These are phyloP conservation scores for Meteorus colon DNA, from an alignment of 2,888 invertebrate genomes.

Conservation along the genomic window DNA sequence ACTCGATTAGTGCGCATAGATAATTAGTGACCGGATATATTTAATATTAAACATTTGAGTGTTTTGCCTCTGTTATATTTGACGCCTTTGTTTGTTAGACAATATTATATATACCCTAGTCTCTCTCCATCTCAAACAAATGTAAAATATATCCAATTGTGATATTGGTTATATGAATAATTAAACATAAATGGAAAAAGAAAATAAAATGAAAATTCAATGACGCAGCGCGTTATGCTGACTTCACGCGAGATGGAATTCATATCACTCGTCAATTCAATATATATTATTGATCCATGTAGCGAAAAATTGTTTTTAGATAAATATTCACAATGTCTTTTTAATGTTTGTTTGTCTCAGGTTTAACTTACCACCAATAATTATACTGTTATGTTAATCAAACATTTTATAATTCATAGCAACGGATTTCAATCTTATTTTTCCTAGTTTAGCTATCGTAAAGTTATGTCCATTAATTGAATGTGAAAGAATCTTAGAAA, in stretches of 20 bases:
- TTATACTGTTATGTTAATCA: neutral
- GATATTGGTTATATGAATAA: neutral
- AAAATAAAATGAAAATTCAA: neutral
- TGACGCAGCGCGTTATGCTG: neutral
- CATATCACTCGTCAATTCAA: neutral
- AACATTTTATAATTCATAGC: neutral
- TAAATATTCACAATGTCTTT: neutral
- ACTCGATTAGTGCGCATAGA: neutral
- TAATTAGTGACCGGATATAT: neutral
- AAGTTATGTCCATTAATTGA: neutral
- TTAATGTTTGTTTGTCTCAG: neutral
- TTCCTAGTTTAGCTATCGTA: neutral
- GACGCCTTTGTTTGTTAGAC: neutral
- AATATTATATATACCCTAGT: neutral
- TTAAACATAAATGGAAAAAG: neutral
- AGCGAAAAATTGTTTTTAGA: neutral
- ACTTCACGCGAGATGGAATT: neutral
- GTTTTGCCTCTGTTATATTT: neutral
- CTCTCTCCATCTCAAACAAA: neutral
- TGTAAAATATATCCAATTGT: neutral
- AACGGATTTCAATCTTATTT: neutral
- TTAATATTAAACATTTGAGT: neutral
- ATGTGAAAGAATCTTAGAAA: neutral
- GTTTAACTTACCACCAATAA: neutral
- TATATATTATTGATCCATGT: neutral